Evolutionary conservation across 2,797 vertebrate genomes (phyloP), one percentile per base, ranked within the genome.

Genomic region (Callimico goeldii): DNA sequence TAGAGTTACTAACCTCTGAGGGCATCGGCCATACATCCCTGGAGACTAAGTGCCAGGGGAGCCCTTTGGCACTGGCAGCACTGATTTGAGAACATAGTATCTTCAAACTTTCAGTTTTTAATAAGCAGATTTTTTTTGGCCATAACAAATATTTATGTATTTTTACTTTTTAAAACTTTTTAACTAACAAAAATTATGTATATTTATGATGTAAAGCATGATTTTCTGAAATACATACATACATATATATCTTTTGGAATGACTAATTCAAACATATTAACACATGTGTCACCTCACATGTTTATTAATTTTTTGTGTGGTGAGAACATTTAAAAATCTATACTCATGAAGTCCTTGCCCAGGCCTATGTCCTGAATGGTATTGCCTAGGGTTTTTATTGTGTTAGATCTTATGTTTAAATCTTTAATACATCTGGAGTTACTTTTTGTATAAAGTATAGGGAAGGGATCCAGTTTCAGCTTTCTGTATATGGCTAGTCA

Each of bases 11-110:
- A 55, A 50, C 36, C 83, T 46, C 19, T n/a, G 64, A 1, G 0
- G 64, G 20, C 15, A 4, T 84, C 4, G 7, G 10, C 75, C 28
- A 52, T 70, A 15, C 3, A 5, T 58, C 43, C 50, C 83, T 80
- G 43, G 48, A 87, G 95, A 76, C 52, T 24, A n/a, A 52, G 7
- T 67, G 19, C 33, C 17, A 15, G 17, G 55, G 39, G 22, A 70
- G 28, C 28, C 30, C 28, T 87, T 79, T 15, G 0, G 4, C 20
- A n/a, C 1, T 52, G 24, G 10, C 22, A 50, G 36, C 0, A 1
- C 55, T 82, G 12, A 39, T 76, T 50, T 7, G 17, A 28, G 57
- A 67, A 67, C 6, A 39, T 24, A 28, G 6, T 19, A 24, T 85
- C 80, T 52, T n/a, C 64, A 75, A 22, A 72, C n/a, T 28, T 36